phyloP scores from a whole-genome alignment of 2,797 vertebrate species.

The Acanthurus tractus region DNA sequence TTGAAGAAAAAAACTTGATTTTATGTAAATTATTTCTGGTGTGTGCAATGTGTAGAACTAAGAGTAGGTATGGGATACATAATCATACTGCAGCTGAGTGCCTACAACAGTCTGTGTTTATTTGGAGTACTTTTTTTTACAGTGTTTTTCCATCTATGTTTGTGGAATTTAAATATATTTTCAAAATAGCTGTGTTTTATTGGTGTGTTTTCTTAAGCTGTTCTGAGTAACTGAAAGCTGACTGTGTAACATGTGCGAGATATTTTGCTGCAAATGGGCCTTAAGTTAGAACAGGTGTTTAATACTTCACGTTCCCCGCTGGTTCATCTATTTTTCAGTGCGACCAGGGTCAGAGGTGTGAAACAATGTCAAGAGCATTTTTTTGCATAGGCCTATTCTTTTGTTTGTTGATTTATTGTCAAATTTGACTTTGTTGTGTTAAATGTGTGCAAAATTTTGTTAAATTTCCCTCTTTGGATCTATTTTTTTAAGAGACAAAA shows the following conservation, averaged over 20 bases:
- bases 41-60: conserved; percentile 18
- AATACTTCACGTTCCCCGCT: not conserved
- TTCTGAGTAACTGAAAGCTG: not conserved
- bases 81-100: not conserved
- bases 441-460: conserved; percentile 13
- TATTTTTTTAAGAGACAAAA: conserved; percentile 35
- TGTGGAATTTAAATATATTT: too few species aligned
- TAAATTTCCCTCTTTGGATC: conserved; percentile 11
- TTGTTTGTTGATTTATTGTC: conserved; percentile 5
- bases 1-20: not conserved
- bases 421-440: not conserved
- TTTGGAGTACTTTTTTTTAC: not conserved
- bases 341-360: not conserved
- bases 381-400: not conserved
- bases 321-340: not conserved
- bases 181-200: not conserved
- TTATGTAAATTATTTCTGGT: not conserved
- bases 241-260: not conserved
- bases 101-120: not conserved
- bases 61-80: not conserved
- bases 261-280: not conserved
- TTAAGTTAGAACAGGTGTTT: not conserved
- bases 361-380: not conserved
- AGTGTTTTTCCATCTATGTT: not conserved
- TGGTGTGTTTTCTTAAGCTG: not conserved